phyloP scores from a whole-genome alignment of 1,140 invertebrate species.

The Neocloeon triangulifer region DNA sequence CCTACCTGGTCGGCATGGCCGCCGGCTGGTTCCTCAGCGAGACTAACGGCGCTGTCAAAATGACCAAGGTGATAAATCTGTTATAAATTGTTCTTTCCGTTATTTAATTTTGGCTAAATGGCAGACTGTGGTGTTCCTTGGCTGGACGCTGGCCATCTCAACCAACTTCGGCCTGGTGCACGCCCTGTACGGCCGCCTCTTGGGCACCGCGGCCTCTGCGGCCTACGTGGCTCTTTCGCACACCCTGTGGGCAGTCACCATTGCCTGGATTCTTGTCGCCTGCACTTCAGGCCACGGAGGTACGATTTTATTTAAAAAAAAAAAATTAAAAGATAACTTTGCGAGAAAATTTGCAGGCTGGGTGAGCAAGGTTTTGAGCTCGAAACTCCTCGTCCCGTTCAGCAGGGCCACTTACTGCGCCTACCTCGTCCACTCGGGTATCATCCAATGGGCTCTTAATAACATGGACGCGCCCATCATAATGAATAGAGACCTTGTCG shows the following conservation, averaged over 20 bases:
- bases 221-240: slow-evolving; percentile 25
- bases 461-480: no score
- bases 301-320: slow-evolving; percentile 7
- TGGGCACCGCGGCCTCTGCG: slow-evolving; percentile 18
- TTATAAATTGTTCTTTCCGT: no score
- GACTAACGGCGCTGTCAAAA: slow-evolving; percentile 14
- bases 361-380: slow-evolving; percentile 26
- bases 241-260: slow-evolving; percentile 15
- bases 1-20: slow-evolving; percentile 19
- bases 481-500: no score
- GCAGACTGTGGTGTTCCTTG: slow-evolving; percentile 13
- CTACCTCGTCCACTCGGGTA: slow-evolving; percentile 26
- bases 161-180: slow-evolving; percentile 16
- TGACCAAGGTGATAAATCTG: slow-evolving; percentile 16
- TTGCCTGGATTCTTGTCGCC: slow-evolving; percentile 21
- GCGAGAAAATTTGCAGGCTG: slow-evolving; percentile 15
- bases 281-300: slow-evolving; percentile 19
- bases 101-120: no score
- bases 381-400: slow-evolving; percentile 25
- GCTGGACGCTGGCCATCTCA: slow-evolving; percentile 12
- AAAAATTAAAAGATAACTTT: background rate
- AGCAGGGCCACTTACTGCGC: slow-evolving; percentile 27
- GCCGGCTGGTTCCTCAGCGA: slow-evolving; percentile 18
- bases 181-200: slow-evolving; percentile 15
- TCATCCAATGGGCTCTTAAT: no score